Evolutionary conservation across 2,888 invertebrate genomes (phyloP), one percentile per base, ranked within the genome.

Genomic region (Drosophila multiciliata): DNA sequence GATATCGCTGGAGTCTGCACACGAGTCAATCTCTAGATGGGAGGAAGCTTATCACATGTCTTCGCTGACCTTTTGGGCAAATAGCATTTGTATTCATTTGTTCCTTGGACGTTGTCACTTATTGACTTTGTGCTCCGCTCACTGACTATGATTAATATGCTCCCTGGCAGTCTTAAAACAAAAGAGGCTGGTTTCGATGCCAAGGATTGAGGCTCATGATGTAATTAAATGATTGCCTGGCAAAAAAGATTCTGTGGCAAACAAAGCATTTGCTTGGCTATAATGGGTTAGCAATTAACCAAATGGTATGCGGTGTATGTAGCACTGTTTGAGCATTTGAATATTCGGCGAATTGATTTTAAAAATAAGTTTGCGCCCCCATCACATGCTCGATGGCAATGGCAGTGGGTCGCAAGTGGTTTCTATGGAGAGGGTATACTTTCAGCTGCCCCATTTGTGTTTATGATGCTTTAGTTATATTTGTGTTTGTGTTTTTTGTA

Each of bases 11-110:
- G 17, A n/a, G 17, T 17, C 26, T 29, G 32, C 1, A 11, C 29
- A 32, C 45, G n/a, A 11, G 11, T 7, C 53, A 65, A 38, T 66
- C 66, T 48, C 65, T 54, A 65, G 45, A 53, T 20, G 3, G 45
- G 1, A 33, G 32, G 29, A 36, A 32, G 29, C 53, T 49, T 69
- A 64, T 59, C 64, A 68, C 62, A 73, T 49, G 20, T 65, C 55
- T 59, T 66, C 49, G 45, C 58, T 53, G 48, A 23, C 45, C 33
- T 42, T 54, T 52, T 20, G 23, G 20, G 42, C 40, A 45, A 48
- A 33, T 8, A 26, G 66, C 85, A 85, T 87, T 87, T 87, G 69
- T 85, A 75, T 85, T 73, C 78, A 87, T 85, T 87, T 85, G 77
- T 60, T 52, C 45, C 45, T 62, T 54, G 72, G 55, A 60, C 67